A percentile compares a stretch with the other conserved stretches of the same genome.
Conservation (phyloP, 1,140 invertebrate species). For the Agrilus planipennis region DNA sequence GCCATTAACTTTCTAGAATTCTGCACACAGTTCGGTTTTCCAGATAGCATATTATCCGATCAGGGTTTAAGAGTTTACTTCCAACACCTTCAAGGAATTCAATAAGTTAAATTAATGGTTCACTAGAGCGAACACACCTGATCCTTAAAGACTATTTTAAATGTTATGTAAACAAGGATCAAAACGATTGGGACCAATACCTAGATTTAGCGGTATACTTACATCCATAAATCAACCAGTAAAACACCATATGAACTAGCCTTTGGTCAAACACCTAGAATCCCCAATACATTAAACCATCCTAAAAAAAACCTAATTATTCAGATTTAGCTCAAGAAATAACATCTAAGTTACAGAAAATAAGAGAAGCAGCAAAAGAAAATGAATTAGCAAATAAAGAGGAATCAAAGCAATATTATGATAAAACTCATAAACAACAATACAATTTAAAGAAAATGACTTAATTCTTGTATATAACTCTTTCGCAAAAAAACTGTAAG, state of each 20-base stretch:
- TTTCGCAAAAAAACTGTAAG: conserved; percentile 17
- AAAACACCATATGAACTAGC: conserved; percentile 32
- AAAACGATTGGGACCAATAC: conserved; percentile 35
- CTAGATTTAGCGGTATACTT: conserved; percentile 33
- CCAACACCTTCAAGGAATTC: conserved; percentile 24
- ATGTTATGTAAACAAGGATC: conserved; percentile 27
- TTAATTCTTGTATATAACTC: conserved; percentile 15
- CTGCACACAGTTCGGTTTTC: conserved; percentile 26
- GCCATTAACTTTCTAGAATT: conserved; percentile 23
- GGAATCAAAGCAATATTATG: conserved; percentile 13
- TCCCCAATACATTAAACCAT: conserved; percentile 21
- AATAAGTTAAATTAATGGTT: conserved; percentile 28
- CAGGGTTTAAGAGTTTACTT: conserved; percentile 31
- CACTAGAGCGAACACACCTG: conserved; percentile 32
- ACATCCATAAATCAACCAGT: conserved; percentile 29
- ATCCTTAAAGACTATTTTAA: conserved; percentile 32
- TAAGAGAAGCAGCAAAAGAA: conserved; percentile 9
- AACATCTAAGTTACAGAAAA: conserved; percentile 20
- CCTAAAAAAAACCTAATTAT: conserved; percentile 17
- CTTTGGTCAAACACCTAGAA: conserved; percentile 31
- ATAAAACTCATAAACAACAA: conserved; percentile 28
- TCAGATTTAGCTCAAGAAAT: conserved; percentile 24
- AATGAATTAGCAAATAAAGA: conserved; percentile 11
- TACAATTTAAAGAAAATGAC: conserved; percentile 22
- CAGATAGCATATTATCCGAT: conserved; percentile 17